Evolutionary conservation across 2,113 vertebrate species (phyloP).

Genomic region (Corythoichthys intestinalis): DNA sequence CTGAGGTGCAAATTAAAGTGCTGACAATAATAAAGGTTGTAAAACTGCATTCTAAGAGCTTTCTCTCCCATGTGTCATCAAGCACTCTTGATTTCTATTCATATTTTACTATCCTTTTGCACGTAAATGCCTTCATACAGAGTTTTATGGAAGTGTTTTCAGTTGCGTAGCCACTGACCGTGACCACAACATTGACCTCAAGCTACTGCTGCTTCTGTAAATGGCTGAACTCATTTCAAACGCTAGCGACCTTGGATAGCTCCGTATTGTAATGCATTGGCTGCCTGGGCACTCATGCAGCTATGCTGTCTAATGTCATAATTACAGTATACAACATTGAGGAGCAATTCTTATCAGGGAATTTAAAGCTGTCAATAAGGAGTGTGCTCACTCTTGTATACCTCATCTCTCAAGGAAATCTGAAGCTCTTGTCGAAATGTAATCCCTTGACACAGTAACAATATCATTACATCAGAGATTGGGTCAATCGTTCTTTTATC

Average conservation of each 20-base stretch:
- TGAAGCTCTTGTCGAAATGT: conserved; percentile 28
- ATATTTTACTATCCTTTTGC: conserved; percentile 12
- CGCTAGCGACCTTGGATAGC: conserved; percentile 48
- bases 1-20: conserved; percentile 3
- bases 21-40: conserved; percentile 32
- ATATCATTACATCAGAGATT: background rate
- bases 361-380: conserved; percentile 49
- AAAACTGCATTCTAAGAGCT: conserved; percentile 27
- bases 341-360: conserved; percentile 36
- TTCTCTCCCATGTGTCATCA: conserved; percentile 32
- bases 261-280: conserved; percentile 55
- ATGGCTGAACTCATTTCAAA: conserved; percentile 38
- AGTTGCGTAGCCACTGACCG: conserved; percentile 30
- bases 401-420: conserved; percentile 44
- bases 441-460: conserved; percentile 18
- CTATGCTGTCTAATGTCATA: conserved; percentile 26
- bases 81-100: conserved; percentile 16
- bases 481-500: too few relatives aligned
- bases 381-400: conserved; percentile 29
- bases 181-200: conserved; percentile 37
- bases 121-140: conserved; percentile 5
- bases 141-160: conserved; percentile 41
- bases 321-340: conserved; percentile 43
- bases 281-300: conserved; percentile 11
- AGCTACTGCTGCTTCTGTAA: conserved; percentile 15